Evolutionary conservation across 1,140 invertebrate species (phyloP).

Genomic region (Belonocnema kinseyi): DNA sequence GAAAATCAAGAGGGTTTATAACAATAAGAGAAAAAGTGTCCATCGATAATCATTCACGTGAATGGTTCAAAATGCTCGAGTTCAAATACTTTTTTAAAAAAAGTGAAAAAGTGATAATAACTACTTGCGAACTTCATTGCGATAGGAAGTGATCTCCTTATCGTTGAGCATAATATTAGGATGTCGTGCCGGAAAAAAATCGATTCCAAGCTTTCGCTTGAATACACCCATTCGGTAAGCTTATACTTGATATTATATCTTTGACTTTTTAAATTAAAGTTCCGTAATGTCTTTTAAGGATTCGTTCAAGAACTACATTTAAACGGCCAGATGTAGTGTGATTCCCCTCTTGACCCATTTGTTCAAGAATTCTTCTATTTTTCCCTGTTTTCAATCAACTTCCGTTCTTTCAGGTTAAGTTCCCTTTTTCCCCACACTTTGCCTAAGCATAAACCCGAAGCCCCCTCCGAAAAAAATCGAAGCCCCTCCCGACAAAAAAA

Average conservation of each 20-base stretch:
- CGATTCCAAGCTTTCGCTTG: slow-evolving; percentile 59
- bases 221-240: slow-evolving; percentile 59
- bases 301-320: no score
- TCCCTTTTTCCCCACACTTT: no score
- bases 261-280: no score
- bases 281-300: no score
- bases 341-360: no score
- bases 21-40: background rate
- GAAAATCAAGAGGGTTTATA: background rate
- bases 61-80: background rate
- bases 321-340: no score
- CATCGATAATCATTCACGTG: background rate
- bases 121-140: background rate
- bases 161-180: background rate
- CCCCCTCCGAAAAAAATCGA: no score
- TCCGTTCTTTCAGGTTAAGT: no score
- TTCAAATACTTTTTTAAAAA: background rate
- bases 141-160: background rate
- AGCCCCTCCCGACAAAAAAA: no score
- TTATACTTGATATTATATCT: background rate
- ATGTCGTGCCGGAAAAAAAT: slow-evolving; percentile 66
- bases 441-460: no score
- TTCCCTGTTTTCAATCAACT: no score
- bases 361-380: no score
- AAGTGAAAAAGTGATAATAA: background rate